Evolutionary conservation across 2,888 invertebrate species (phyloP).

Genomic region (Linnaemya vulpina): DNA sequence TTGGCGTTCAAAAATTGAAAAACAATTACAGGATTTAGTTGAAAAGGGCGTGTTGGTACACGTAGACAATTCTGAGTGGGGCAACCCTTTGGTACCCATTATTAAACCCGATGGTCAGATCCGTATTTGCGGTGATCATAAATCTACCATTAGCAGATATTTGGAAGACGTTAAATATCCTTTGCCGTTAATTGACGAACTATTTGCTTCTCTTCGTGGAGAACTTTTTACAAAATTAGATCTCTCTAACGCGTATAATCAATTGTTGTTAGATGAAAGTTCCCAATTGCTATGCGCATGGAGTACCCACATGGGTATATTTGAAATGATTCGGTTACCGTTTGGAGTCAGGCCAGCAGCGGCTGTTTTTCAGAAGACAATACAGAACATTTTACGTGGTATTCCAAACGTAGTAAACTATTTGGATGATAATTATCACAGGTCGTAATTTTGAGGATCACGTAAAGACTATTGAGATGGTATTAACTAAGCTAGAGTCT

Average conservation of each 20-base stretch:
- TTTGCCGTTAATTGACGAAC: background rate
- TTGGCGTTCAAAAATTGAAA: background rate
- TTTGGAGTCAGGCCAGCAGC: conserved; percentile 24
- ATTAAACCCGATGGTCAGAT: too few species aligned
- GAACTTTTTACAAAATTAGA: background rate
- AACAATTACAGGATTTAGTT: too few species aligned
- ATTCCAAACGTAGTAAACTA: conserved; percentile 17
- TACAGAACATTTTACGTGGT: conserved; percentile 5
- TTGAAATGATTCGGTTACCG: conserved; percentile 11
- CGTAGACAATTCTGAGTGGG: too few species aligned
- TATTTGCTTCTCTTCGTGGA: too few species aligned
- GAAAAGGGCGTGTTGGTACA: background rate
- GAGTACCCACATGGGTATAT: background rate
- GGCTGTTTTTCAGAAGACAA: too few species aligned
- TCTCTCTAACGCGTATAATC: too few species aligned
- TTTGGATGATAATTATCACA: conserved; percentile 56
- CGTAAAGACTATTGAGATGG: conserved; percentile 43
- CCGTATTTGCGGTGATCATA: too few species aligned
- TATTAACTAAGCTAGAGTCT: conserved; percentile 33
- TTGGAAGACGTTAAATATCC: background rate
- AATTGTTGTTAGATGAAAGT: too few species aligned
- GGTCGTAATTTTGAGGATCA: conserved; percentile 46
- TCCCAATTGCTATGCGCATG: background rate
- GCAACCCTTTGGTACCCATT: too few species aligned
- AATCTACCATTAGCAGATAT: background rate